Percentiles rank a stretch among this genome's conserved stretches.
These are phyloP conservation scores for Seira musarum DNA, from an alignment of 2,888 invertebrate species.

Conservation along the genomic window DNA sequence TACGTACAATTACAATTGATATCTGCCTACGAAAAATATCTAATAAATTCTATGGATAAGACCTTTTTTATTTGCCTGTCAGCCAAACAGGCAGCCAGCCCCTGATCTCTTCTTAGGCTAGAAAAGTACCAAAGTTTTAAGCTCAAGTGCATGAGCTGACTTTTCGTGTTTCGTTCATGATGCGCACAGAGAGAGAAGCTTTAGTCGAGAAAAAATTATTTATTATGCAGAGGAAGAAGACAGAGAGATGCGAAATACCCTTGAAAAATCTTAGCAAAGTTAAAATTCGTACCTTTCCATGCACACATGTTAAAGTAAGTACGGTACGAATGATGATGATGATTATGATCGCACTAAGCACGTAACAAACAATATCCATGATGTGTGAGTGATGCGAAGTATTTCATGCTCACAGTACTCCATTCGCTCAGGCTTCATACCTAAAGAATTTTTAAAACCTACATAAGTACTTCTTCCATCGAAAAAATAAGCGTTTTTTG, in stretches of 20 bases:
- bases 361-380: too few relatives aligned
- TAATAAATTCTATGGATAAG: not conserved
- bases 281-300: conserved; percentile 43
- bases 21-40: not conserved
- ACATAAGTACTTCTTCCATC: not conserved
- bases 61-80: not conserved
- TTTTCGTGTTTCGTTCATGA: not conserved
- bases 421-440: too few relatives aligned
- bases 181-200: not conserved
- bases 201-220: not conserved
- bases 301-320: not conserved
- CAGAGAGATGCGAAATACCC: conserved; percentile 54
- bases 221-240: conserved; percentile 18
- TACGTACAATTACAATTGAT: too few relatives aligned
- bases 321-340: too few relatives aligned
- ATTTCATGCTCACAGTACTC: too few relatives aligned
- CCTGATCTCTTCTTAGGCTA: not conserved
- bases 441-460: not conserved
- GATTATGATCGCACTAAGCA: not conserved
- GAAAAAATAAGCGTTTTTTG: not conserved
- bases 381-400: too few relatives aligned
- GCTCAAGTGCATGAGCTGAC: not conserved
- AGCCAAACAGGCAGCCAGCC: too few relatives aligned
- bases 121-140: not conserved
- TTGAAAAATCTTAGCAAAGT: conserved; percentile 58